These are phyloP conservation scores for Redunca redunca DNA, from an alignment of 2,113 vertebrate genomes.

Conservation along the genomic window DNA sequence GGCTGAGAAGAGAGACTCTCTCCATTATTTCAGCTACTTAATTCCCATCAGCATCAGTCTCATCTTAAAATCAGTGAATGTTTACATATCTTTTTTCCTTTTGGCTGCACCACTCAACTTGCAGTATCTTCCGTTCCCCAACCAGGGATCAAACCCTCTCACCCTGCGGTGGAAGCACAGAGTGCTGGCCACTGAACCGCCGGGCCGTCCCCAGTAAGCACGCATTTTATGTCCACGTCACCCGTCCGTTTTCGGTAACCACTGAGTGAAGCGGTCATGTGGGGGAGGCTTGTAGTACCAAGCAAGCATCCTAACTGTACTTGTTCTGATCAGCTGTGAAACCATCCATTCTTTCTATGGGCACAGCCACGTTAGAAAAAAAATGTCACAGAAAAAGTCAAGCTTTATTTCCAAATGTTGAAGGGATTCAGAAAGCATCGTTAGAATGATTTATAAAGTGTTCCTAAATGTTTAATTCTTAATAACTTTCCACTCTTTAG, in stretches of 20 bases:
- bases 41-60: not conserved
- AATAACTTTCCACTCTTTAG: not conserved
- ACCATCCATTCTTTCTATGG: not conserved
- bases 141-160: not conserved
- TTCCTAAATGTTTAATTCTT: conserved; percentile 1
- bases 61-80: not conserved
- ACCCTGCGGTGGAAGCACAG: not conserved
- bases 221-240: not conserved
- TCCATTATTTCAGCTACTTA: not conserved
- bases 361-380: not conserved
- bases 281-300: not conserved
- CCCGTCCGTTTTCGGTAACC: not conserved
- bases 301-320: not conserved
- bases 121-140: not conserved
- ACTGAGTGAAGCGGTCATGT: not conserved
- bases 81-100: not conserved
- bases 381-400: not conserved
- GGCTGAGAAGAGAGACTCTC: not conserved
- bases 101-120: not conserved
- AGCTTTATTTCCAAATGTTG: not conserved
- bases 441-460: conserved; percentile 6
- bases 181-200: fast-evolving
- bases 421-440: conserved; percentile 9
- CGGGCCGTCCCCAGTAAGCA: not conserved
- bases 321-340: not conserved